Conservation (phyloP, 2,797 vertebrate genomes). For the Aythya fuligula region DNA sequence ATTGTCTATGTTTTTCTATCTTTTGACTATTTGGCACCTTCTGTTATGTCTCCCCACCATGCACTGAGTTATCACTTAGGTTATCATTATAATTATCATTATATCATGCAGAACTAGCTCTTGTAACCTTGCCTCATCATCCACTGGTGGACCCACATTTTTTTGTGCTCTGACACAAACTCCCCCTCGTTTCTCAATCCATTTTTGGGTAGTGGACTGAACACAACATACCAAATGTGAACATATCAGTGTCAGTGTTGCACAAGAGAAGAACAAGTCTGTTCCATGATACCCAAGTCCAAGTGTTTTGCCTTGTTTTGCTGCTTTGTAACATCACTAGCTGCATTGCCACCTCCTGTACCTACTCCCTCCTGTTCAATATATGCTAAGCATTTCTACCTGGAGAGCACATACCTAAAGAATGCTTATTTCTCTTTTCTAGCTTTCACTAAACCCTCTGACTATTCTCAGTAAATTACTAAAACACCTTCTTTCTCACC, state of each 20-base stretch:
- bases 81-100: not conserved
- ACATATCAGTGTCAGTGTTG: not conserved
- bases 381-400: not conserved
- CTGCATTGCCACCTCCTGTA: not conserved
- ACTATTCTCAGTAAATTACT: not conserved
- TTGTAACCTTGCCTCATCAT: not conserved
- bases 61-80: not conserved
- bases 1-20: not conserved
- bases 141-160: not conserved
- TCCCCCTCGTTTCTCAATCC: not conserved
- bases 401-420: not conserved
- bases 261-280: not conserved
- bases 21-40: not conserved
- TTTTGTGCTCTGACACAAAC: not conserved
- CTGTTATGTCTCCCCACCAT: not conserved
- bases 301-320: not conserved
- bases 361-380: not conserved
- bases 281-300: not conserved
- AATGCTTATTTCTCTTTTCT: not conserved
- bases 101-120: not conserved
- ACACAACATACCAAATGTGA: fast-evolving
- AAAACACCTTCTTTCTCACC: not conserved
- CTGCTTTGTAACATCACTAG: not conserved
- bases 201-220: not conserved
- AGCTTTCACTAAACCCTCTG: not conserved